These are phyloP conservation scores for Cirrhinus mrigala DNA, from an alignment of 2,797 vertebrate genomes.

Conservation along the genomic window DNA sequence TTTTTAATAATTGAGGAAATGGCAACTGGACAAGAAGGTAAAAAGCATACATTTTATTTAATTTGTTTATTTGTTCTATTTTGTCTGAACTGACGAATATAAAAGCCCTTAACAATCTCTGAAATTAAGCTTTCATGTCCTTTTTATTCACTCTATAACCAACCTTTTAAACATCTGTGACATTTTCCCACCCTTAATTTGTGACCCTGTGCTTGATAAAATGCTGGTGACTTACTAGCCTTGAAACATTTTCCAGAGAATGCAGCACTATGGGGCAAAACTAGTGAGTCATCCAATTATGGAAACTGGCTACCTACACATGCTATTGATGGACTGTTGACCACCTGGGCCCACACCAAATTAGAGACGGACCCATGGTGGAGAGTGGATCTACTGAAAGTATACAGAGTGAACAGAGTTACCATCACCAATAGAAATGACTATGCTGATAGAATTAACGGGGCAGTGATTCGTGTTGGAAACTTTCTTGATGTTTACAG, in stretches of 20 bases:
- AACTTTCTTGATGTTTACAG: not conserved
- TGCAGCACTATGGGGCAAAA: not conserved
- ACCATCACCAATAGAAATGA: not conserved
- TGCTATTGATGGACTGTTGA: not conserved
- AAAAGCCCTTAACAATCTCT: too few relatives aligned
- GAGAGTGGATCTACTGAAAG: conserved; percentile 1
- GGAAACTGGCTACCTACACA: accelerated
- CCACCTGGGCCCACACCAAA: not conserved
- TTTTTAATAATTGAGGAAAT: not conserved
- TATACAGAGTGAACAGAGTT: not conserved
- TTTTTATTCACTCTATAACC: too few relatives aligned
- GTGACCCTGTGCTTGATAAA: not conserved
- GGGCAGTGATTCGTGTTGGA: not conserved
- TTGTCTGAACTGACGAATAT: too few relatives aligned
- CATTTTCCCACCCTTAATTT: too few relatives aligned
- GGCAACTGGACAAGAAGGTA: not conserved
- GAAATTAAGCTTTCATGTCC: not conserved
- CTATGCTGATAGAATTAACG: accelerated
- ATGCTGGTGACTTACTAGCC: too few relatives aligned
- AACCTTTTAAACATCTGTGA: too few relatives aligned
- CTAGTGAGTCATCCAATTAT: not conserved
- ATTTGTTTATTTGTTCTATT: not conserved
- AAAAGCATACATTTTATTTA: not conserved
- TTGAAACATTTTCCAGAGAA: not conserved
- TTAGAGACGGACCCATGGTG: not conserved